Conservation (phyloP, 1,140 invertebrate genomes). For the Bombus polaris region DNA sequence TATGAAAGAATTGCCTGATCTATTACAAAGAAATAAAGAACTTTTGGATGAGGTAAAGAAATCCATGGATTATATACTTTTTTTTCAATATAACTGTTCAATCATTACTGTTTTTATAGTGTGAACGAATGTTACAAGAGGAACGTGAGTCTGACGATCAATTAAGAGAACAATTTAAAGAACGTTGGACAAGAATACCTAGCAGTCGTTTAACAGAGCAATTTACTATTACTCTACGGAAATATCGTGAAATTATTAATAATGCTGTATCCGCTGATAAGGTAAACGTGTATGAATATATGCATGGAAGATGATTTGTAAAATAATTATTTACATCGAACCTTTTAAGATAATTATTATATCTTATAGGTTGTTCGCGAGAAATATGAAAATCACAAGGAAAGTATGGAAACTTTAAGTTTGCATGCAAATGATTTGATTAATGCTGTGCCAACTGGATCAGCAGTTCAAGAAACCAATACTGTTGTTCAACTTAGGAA, state of each 20-base stretch:
- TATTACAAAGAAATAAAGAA: slow-evolving; percentile 96
- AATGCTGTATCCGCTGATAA: slow-evolving; percentile 93
- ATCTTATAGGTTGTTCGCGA: slow-evolving; percentile 89
- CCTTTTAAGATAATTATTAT: not conserved
- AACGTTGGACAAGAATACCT: slow-evolving; percentile 94
- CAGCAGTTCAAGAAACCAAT: slow-evolving; percentile 84
- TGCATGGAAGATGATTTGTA: not conserved
- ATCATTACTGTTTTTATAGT: slow-evolving; percentile 79
- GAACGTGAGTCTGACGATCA: slow-evolving; percentile 96
- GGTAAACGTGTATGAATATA: slow-evolving; percentile 71
- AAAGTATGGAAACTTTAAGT: slow-evolving; percentile 93
- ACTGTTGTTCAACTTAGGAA: slow-evolving; percentile 87
- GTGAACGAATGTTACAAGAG: slow-evolving; percentile 93
- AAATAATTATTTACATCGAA: slow-evolving; percentile 16
- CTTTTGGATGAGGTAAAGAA: slow-evolving; percentile 94
- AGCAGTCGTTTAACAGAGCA: slow-evolving; percentile 95
- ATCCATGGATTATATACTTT: slow-evolving; percentile 15
- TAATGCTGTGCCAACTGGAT: slow-evolving; percentile 85
- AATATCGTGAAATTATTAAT: slow-evolving; percentile 96
- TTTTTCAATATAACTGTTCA: not conserved
- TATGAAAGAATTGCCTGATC: slow-evolving; percentile 93
- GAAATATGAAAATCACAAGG: slow-evolving; percentile 92
- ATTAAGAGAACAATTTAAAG: slow-evolving; percentile 94
- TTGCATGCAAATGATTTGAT: slow-evolving; percentile 87
- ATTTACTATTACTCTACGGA: slow-evolving; percentile 92